Evolutionary conservation across 2,888 invertebrate species (phyloP), one percentile per base, ranked within the genome.

Genomic region (Drepana falcataria): DNA sequence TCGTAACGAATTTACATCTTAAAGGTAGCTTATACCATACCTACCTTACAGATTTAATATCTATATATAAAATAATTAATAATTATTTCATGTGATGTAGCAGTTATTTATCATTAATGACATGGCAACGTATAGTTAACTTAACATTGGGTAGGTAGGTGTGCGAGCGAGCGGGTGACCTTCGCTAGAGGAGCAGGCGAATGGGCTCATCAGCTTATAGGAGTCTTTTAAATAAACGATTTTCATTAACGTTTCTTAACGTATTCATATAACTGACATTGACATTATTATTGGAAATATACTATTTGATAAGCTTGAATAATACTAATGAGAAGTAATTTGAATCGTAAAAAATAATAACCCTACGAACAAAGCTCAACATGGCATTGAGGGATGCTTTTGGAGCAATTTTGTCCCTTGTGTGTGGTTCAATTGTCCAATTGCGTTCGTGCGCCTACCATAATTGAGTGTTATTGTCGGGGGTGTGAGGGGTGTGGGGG

Each of bases 201-300:
- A 81, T 77, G 83, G 80, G 77, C 80, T 82, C 85, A 82, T 87
- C 85, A 80, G 75, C 75, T 71, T 63, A 71, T 73, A 68, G 69
- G 72, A 44, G 44, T 6, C 44, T 44, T 44, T 77, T 76, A 74
- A 79, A 75, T 73, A 76, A 79, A 73, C 72, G 68, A 65, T 68
- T 73, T 80, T 78, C 80, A 83, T 78, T 72, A 73, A 61, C 56
- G n/a, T 21, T 49, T 49, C 37, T 37, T 49, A 49, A 4, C 21
- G 37, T 33, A 35, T 21, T 21, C 21, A 21, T 21, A 37, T 37
- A 4, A 37, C 37, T 37, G 37, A 5, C 37, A 37, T 37, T 37
- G 37, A 37, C 37, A 6, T 44, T 44, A 6, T 44, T 3, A 44
- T 9, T 9, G 9, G 44, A 44, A 6, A 44, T 44, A 6, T 9